Evolutionary conservation across 2,113 vertebrate genomes (phyloP).

Genomic region (Brachypteracias leptosomus): DNA sequence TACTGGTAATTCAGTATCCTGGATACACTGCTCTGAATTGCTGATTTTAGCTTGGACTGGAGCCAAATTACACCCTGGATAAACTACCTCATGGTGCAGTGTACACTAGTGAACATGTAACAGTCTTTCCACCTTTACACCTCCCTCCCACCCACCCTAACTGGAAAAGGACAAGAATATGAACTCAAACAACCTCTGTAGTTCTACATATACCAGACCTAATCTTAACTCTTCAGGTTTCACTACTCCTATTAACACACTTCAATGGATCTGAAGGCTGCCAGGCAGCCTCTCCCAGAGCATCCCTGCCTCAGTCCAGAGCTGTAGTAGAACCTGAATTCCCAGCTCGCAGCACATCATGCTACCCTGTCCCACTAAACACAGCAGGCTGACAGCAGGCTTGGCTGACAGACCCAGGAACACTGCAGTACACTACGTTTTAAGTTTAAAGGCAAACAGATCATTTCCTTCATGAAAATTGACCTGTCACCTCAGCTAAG

Average conservation of each 20-base stretch:
- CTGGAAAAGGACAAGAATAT: conserved; percentile 6
- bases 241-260: background rate
- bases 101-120: background rate
- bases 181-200: background rate
- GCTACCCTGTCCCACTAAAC: background rate
- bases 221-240: background rate
- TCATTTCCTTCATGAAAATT: background rate
- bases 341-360: background rate
- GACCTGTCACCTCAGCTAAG: background rate
- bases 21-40: background rate
- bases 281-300: background rate
- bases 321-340: background rate
- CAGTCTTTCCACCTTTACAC: background rate
- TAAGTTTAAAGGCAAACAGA: background rate
- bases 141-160: background rate
- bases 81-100: background rate
- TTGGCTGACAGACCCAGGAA: background rate
- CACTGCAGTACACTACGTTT: background rate
- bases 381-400: background rate
- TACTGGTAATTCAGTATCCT: background rate
- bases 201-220: background rate
- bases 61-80: background rate
- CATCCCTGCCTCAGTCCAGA: background rate
- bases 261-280: background rate
- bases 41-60: background rate